Evolutionary conservation across 2,888 invertebrate genomes (phyloP), one percentile per base, ranked within the genome.

Genomic region (Drosophila mayaguana): DNA sequence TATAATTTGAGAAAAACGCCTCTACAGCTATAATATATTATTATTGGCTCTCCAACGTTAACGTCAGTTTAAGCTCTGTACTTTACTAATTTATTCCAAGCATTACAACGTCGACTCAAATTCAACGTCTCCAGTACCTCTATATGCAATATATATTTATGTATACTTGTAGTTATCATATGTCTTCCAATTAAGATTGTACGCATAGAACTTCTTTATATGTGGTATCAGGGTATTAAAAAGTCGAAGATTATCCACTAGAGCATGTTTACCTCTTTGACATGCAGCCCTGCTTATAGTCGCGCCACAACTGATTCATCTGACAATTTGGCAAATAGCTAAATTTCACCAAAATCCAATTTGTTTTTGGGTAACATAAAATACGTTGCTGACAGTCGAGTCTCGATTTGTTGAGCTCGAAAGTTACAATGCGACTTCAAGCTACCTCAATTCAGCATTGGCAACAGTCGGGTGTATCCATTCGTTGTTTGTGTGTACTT

Each of bases 321-420:
- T 16, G 14, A 28, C 48, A 48, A 18, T 12, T 50, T 18, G 7
- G 50, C 20, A 34, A 50, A 34, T 20, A 12, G 14, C 0, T 18
- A 34, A 50, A 32, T 34, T 50, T 50, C 48, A 32, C 18, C 20
- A 20, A 34, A 50, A 34, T 50, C 1, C 12, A 20, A 28, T 28
- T n/a, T n/a, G 28, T 16, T 25, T 46, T 46, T 25, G 8, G 25
- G 8, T 8, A 46, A 46, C 25, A 46, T 3, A 11, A 48, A 12
- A 1, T 1, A 25, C 22, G n/a, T 40, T 18, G 7, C 7, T 54
- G 25, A 75, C 65, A 75, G 63, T 75, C 43, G 20, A 53, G 28
- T 60, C 62, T 28, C 28, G 18, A 53, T 61, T 45, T 63, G 22
- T 61, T 32, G 28, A 3, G 20, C 7, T 18, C 3, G 48, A 12